Conservation (phyloP, 2,797 vertebrate genomes). For the Phalloptychus januarius region DNA sequence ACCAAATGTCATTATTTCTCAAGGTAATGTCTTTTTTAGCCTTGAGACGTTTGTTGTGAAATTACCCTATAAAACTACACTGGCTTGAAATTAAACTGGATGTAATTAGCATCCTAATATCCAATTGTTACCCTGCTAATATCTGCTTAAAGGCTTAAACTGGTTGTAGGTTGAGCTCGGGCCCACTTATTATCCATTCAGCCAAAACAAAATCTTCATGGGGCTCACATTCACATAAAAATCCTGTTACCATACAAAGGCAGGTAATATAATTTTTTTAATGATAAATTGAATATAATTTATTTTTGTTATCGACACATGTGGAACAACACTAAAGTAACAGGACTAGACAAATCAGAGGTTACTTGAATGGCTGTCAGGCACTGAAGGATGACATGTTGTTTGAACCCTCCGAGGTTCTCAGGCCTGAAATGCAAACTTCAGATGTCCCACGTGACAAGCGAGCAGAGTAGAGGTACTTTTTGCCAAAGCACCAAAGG, state of each 20-base stretch:
- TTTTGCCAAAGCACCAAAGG: constrained; percentile 82
- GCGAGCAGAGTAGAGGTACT: constrained; percentile 64
- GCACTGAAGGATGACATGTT: constrained; percentile 87
- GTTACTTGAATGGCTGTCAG: constrained; percentile 48
- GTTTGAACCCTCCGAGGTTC: constrained; percentile 72
- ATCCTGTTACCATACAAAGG: not conserved
- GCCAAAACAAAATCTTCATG: not conserved
- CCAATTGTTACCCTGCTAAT: not conserved
- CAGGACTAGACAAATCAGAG: not conserved
- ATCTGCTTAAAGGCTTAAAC: not conserved
- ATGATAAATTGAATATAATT: not conserved
- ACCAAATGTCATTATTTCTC: no score
- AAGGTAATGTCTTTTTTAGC: no score
- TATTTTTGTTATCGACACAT: not conserved
- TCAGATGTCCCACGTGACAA: constrained; percentile 79
- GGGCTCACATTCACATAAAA: not conserved
- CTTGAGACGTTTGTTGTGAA: no score
- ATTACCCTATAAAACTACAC: no score
- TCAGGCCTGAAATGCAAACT: constrained; percentile 68
- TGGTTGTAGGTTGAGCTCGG: not conserved
- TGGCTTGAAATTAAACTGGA: no score
- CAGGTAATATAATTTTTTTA: not conserved
- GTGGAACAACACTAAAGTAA: not conserved
- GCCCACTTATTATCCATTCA: not conserved
- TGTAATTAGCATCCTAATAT: not conserved